These are phyloP conservation scores for Spodoptera exigua DNA, from an alignment of 2,888 invertebrate species.

Conservation along the genomic window DNA sequence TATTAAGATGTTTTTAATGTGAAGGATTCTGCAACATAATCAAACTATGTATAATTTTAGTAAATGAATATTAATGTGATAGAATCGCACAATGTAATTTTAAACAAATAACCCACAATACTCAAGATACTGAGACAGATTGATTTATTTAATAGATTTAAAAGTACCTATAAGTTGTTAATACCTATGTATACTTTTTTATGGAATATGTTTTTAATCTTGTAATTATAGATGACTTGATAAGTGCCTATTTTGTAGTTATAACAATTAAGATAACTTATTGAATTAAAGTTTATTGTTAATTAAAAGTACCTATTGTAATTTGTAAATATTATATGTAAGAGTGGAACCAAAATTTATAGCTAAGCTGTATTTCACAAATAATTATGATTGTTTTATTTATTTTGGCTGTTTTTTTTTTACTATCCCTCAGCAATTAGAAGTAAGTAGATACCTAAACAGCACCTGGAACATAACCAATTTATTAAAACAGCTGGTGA, in stretches of 20 bases:
- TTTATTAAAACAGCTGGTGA: too few species aligned
- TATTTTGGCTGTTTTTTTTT: not conserved
- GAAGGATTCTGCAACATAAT: constrained; percentile 29
- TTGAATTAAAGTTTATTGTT: constrained; percentile 51
- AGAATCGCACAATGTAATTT: constrained; percentile 26
- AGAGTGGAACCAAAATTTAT: constrained; percentile 67
- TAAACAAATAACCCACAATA: constrained; percentile 39
- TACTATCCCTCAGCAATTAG: too few species aligned
- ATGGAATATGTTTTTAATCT: constrained; percentile 37
- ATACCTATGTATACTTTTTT: constrained; percentile 25
- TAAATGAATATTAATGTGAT: constrained; percentile 34
- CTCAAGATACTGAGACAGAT: constrained; percentile 35
- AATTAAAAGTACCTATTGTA: constrained; percentile 55
- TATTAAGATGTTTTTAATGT: constrained; percentile 22
- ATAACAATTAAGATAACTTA: constrained; percentile 56
- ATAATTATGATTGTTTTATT: constrained; percentile 26
- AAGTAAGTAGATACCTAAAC: too few species aligned
- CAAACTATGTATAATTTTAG: constrained; percentile 14
- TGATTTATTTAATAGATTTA: constrained; percentile 27
- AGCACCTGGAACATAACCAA: too few species aligned
- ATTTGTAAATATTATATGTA: constrained; percentile 65
- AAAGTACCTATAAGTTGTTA: constrained; percentile 36
- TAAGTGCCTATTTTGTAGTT: constrained; percentile 55
- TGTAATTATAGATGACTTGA: constrained; percentile 41
- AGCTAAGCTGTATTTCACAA: constrained; percentile 41